These are phyloP conservation scores for Hypothenemus hampei DNA, from an alignment of 1,140 invertebrate species.

Conservation along the genomic window DNA sequence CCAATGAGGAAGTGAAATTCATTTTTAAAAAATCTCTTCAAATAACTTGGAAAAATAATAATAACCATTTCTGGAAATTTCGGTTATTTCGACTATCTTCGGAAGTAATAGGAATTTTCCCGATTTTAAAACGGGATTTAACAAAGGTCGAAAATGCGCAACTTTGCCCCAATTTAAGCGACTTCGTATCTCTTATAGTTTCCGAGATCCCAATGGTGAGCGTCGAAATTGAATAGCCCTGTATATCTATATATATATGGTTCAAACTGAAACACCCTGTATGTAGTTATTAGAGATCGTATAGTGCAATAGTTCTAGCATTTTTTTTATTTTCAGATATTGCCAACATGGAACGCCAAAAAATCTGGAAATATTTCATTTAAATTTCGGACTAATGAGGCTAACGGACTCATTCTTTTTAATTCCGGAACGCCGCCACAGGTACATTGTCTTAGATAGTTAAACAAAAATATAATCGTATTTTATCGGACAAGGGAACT, in stretches of 20 bases:
- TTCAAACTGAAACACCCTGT: no score
- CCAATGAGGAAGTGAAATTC: no score
- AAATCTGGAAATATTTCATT: slow-evolving; percentile 84
- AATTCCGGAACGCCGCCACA: slow-evolving; percentile 75
- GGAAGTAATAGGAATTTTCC: neutral
- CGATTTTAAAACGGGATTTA: neutral
- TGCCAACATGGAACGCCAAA: slow-evolving; percentile 83
- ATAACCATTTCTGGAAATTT: neutral
- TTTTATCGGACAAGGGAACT: no score
- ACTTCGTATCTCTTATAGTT: neutral
- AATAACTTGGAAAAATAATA: neutral
- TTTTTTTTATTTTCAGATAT: slow-evolving; percentile 55
- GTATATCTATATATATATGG: no score
- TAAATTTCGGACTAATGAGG: slow-evolving; percentile 90
- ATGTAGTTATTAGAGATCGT: no score
- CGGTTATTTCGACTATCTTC: neutral
- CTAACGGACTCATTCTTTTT: slow-evolving; percentile 89
- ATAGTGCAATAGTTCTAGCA: no score
- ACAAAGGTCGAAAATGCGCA: neutral
- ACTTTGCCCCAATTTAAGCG: neutral
- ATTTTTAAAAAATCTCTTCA: no score
- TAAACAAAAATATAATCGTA: no score
- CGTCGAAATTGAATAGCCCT: no score
- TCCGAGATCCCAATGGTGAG: no score
- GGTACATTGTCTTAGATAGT: no score